A percentile compares a stretch with the other conserved stretches of the same genome.
Conservation (phyloP, 1,140 invertebrate species). For the Bombus soroeensis region DNA sequence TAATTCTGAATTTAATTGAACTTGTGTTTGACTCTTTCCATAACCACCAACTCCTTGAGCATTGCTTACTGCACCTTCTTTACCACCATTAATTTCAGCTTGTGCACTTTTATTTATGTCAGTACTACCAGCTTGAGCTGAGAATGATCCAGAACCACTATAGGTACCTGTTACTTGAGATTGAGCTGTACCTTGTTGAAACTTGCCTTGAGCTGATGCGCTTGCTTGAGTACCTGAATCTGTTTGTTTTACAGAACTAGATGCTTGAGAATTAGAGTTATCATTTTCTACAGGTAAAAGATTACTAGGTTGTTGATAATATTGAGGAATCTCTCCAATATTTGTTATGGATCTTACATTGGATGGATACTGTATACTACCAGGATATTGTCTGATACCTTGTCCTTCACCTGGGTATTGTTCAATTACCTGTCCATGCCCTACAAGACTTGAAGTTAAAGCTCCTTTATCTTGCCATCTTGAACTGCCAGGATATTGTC, state of each 20-base stretch:
- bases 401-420: slow-evolving; percentile 47
- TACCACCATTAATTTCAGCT: slow-evolving; percentile 88
- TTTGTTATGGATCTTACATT: neutral
- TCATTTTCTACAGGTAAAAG: slow-evolving; percentile 71
- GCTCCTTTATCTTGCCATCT: slow-evolving; percentile 22
- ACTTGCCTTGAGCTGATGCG: slow-evolving; percentile 89
- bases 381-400: slow-evolving; percentile 30
- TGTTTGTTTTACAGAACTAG: slow-evolving; percentile 87
- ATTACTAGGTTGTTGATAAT: slow-evolving; percentile 50
- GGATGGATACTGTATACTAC: slow-evolving; percentile 13
- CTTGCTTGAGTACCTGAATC: slow-evolving; percentile 87
- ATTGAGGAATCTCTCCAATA: slow-evolving; percentile 37
- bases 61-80: slow-evolving; percentile 88
- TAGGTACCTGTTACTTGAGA: slow-evolving; percentile 91
- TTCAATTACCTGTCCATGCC: neutral
- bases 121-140: slow-evolving; percentile 90
- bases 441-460: slow-evolving; percentile 6
- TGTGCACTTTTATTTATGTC: slow-evolving; percentile 89
- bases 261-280: slow-evolving; percentile 89
- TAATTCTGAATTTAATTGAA: slow-evolving; percentile 88
- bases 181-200: slow-evolving; percentile 88
- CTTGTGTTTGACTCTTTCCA: slow-evolving; percentile 90
- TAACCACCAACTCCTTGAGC: slow-evolving; percentile 89
- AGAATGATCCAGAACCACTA: slow-evolving; percentile 89
- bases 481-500: slow-evolving; percentile 34